Conservation (phyloP, 2,113 vertebrate genomes). For the Thymallus thymallus region DNA sequence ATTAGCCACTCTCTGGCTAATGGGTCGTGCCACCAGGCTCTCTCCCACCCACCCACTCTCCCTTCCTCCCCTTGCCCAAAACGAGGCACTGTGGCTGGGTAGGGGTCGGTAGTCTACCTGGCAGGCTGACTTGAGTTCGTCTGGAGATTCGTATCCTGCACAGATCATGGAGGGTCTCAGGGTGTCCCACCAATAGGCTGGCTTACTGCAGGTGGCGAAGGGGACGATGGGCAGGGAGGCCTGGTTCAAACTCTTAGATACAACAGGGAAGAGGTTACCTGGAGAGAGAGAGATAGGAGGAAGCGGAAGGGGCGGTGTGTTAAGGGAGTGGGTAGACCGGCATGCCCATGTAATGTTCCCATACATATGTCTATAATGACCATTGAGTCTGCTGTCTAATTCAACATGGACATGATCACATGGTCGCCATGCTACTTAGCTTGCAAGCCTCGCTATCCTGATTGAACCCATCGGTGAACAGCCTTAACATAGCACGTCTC, state of each 20-base stretch:
- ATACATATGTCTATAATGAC: too few species aligned
- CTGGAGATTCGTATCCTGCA: slow-evolving; percentile 65
- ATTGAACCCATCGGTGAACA: too few species aligned
- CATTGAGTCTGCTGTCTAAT: too few species aligned
- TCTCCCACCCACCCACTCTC: too few species aligned
- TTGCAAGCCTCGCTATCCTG: too few species aligned
- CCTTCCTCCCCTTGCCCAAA: not conserved
- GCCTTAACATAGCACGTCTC: too few species aligned
- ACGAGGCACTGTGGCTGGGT: not conserved
- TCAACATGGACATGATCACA: too few species aligned
- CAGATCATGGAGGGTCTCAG: slow-evolving; percentile 72
- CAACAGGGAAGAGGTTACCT: slow-evolving; percentile 55
- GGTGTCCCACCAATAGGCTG: slow-evolving; percentile 65
- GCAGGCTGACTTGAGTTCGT: slow-evolving; percentile 73
- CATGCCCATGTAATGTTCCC: too few species aligned
- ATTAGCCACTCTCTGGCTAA: too few species aligned
- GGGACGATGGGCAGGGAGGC: slow-evolving; percentile 63
- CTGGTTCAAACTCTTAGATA: slow-evolving; percentile 63
- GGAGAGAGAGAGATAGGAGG: not conserved
- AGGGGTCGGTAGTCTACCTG: slow-evolving; percentile 50
- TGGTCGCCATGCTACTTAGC: too few species aligned
- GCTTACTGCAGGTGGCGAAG: slow-evolving; percentile 70
- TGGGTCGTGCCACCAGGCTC: not conserved
- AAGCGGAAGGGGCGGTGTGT: not conserved
- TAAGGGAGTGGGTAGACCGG: not conserved